Evolutionary conservation across 1,140 invertebrate genomes (phyloP).

Genomic region (Heterodera schachtii): DNA sequence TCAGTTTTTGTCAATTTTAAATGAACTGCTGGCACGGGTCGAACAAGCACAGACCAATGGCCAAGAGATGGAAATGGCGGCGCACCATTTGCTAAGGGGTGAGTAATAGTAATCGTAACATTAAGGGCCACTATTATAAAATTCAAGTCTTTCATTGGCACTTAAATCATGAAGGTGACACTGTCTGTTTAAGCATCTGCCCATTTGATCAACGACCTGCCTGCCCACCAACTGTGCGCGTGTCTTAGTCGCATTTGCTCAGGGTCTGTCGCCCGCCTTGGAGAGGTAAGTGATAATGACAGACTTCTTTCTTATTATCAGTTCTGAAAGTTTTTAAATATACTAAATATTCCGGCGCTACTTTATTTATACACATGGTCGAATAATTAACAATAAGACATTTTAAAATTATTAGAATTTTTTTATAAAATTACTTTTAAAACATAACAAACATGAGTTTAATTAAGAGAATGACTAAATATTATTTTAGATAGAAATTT

Average conservation of each 20-base stretch:
- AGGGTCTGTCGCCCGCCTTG: constrained; percentile 35
- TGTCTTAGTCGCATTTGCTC: constrained; percentile 35
- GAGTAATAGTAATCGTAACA: not conserved
- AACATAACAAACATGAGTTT: too few species aligned
- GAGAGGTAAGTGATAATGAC: constrained; percentile 16
- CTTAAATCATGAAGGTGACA: not conserved
- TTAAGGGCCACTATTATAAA: too few species aligned
- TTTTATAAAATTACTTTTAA: too few species aligned
- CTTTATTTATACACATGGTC: too few species aligned
- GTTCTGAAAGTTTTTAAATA: too few species aligned
- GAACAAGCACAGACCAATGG: constrained; percentile 27
- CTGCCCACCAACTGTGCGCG: constrained; percentile 40
- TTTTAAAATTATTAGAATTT: too few species aligned
- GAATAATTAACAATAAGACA: too few species aligned
- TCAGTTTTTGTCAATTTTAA: constrained; percentile 38
- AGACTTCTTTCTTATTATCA: too few species aligned
- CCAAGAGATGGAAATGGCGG: constrained; percentile 36
- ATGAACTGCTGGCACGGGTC: constrained; percentile 23
- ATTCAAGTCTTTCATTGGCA: not conserved
- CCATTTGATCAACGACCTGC: constrained; percentile 48
- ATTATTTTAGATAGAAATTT: too few species aligned
- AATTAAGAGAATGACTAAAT: too few species aligned
- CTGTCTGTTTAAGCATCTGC: constrained; percentile 45
- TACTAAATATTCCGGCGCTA: too few species aligned
- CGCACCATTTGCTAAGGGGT: constrained; percentile 44